These are phyloP conservation scores for Apamea monoglypha DNA, from an alignment of 2,888 invertebrate species.

Conservation along the genomic window DNA sequence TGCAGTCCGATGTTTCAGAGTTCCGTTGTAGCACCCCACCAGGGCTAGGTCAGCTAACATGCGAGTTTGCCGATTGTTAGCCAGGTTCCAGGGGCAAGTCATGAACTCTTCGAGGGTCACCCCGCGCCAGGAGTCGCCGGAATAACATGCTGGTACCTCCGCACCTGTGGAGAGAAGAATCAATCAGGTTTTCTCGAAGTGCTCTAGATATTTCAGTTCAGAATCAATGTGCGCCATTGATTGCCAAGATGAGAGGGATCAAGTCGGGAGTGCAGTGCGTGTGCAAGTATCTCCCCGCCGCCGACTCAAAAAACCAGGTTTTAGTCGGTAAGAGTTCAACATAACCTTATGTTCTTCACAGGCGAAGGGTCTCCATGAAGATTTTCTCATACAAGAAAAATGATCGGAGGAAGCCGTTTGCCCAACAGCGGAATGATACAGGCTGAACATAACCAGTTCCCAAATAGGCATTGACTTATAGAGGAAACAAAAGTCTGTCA, in stretches of 20 bases:
- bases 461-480: background rate
- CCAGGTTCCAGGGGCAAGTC: constrained; percentile 97
- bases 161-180: constrained; percentile 81
- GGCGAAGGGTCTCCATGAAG: background rate
- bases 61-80: constrained; percentile 98
- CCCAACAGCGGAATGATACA: background rate
- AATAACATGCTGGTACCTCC: constrained; percentile 96
- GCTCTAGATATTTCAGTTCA: background rate
- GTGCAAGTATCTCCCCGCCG: too few relatives aligned
- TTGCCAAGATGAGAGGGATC: too few relatives aligned
- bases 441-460: background rate
- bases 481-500: background rate
- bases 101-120: constrained; percentile 98
- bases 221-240: background rate
- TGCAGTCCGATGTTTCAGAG: constrained; percentile 92
- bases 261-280: background rate
- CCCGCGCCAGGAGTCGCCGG: constrained; percentile 95
- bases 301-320: background rate
- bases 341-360: background rate
- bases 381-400: background rate
- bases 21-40: constrained; percentile 98
- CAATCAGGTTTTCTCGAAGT: background rate
- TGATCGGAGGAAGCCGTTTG: accelerated
- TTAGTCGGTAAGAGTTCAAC: background rate
- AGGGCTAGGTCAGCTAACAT: constrained; percentile 99